A percentile compares a stretch with the other conserved stretches of the same genome.
These are phyloP conservation scores for Mus spicilegus DNA, from an alignment of 2,113 vertebrate genomes.

Conservation along the genomic window DNA sequence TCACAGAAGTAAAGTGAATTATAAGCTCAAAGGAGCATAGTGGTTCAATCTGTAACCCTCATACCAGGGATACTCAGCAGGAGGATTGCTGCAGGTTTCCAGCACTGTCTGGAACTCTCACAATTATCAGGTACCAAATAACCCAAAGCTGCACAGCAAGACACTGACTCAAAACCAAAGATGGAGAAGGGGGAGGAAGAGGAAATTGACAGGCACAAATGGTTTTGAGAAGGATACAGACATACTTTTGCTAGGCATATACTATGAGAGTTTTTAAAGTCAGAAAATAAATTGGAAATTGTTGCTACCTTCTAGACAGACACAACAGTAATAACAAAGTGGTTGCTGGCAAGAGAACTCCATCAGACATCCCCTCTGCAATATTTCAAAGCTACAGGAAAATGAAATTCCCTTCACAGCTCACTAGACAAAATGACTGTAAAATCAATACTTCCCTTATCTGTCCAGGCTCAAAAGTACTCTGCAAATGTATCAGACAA, in stretches of 20 bases:
- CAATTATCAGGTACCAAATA: not conserved
- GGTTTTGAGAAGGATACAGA: not conserved
- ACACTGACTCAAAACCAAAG: not conserved
- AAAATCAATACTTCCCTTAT: conserved; percentile 12
- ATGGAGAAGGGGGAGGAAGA: not conserved
- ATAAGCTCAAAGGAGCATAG: not conserved
- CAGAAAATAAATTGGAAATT: conserved; percentile 19
- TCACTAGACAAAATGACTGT: not conserved
- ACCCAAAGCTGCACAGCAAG: not conserved
- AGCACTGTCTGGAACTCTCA: not conserved
- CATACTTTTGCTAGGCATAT: not conserved
- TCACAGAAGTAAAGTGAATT: not conserved
- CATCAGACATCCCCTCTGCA: not conserved
- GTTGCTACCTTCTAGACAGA: not conserved
- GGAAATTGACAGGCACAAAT: not conserved
- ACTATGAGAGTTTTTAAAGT: not conserved
- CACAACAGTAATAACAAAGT: not conserved
- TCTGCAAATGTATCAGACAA: not conserved
- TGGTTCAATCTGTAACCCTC: not conserved
- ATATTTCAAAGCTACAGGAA: not conserved
- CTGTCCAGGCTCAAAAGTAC: not conserved
- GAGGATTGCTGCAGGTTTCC: not conserved
- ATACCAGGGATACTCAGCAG: not conserved
- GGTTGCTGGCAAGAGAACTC: not conserved
- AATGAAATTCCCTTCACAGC: not conserved